phyloP scores from a whole-genome alignment of 2,888 invertebrate species.

The Abrostola triplasia region DNA sequence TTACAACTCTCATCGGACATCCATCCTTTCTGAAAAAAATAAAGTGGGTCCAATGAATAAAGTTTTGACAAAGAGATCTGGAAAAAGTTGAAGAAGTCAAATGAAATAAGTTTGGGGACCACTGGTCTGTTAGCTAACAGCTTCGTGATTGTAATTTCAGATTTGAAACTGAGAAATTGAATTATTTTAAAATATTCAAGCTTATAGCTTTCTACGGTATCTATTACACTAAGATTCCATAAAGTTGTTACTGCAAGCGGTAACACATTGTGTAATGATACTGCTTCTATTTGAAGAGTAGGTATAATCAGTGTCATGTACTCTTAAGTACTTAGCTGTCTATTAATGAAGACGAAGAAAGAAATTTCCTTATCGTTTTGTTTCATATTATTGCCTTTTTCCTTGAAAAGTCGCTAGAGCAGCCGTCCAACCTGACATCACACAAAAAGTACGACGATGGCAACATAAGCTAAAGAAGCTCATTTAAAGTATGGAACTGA shows the following conservation, averaged over 20 bases:
- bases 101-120: constrained; percentile 49
- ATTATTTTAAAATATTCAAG: constrained; percentile 39
- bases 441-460: too few relatives aligned
- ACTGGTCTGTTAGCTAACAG: constrained; percentile 47
- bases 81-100: constrained; percentile 47
- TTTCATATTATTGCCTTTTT: too few relatives aligned
- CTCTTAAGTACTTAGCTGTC: too few relatives aligned
- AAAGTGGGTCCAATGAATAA: constrained; percentile 48
- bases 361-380: too few relatives aligned
- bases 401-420: too few relatives aligned
- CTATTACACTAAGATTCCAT: constrained; percentile 16
- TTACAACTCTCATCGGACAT: constrained; percentile 42
- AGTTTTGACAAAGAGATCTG: constrained; percentile 50
- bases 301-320: too few relatives aligned
- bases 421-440: too few relatives aligned
- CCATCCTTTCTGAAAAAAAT: constrained; percentile 43
- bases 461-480: too few relatives aligned
- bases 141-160: constrained; percentile 53
- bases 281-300: too few relatives aligned
- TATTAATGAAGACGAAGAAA: too few relatives aligned
- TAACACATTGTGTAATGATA: neutral
- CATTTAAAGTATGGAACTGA: too few relatives aligned
- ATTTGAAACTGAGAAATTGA: constrained; percentile 50
- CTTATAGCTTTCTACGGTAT: constrained; percentile 11
- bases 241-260: constrained; percentile 21